These are phyloP conservation scores for Thermophis baileyi DNA, from an alignment of 2,113 vertebrate species.

Conservation along the genomic window DNA sequence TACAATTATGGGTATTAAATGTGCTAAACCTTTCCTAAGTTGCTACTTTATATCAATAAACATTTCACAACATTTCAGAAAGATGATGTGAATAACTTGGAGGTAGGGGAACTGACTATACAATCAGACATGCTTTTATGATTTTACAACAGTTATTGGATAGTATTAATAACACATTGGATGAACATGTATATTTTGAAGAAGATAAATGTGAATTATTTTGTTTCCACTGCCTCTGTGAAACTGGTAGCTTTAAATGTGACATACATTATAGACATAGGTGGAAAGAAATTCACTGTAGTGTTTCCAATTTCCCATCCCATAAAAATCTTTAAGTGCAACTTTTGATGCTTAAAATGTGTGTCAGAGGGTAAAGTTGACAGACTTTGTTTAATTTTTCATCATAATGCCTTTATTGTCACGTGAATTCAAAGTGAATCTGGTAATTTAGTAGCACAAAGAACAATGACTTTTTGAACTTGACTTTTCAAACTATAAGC, in stretches of 20 bases:
- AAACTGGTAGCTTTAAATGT: conserved; percentile 10
- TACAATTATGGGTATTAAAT: neutral
- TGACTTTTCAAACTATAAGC: neutral
- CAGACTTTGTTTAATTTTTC: conserved; percentile 18
- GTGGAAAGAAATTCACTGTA: neutral
- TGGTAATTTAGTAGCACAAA: neutral
- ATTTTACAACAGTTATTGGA: neutral
- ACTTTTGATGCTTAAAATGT: conserved; percentile 18
- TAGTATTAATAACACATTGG: neutral
- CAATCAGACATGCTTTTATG: neutral
- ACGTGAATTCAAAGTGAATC: conserved; percentile 20
- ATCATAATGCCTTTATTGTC: conserved; percentile 16
- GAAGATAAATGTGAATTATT: neutral
- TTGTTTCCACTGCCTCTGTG: neutral
- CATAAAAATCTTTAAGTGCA: neutral
- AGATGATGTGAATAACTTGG: neutral
- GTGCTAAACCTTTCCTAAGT: neutral
- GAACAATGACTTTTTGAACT: conserved; percentile 11
- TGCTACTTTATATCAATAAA: fast-evolving
- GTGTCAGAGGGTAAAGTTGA: conserved; percentile 23
- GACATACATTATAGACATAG: neutral
- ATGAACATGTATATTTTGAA: neutral
- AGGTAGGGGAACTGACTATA: neutral
- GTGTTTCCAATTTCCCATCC: conserved; percentile 15
- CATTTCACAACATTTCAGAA: fast-evolving